phyloP scores from a whole-genome alignment of 2,113 vertebrate genomes.

The Pelmatolapia mariae region DNA sequence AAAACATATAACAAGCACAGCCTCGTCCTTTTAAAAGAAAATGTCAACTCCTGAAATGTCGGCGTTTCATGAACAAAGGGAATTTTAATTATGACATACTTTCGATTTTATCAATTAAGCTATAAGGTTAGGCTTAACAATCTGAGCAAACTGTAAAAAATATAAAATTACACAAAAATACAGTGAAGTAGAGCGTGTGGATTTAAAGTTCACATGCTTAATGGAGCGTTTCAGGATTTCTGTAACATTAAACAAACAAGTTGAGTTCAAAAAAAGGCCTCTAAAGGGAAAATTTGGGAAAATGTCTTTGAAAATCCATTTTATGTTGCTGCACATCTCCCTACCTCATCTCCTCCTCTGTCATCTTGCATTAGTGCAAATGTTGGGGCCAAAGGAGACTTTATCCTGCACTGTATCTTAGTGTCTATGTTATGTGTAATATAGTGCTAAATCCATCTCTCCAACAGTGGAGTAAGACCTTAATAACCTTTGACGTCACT shows the following conservation, averaged over 20 bases:
- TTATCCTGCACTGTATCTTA: not conserved
- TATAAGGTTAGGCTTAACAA: not conserved
- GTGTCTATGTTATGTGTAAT: not conserved
- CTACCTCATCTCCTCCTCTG: not conserved
- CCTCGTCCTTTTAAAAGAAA: not conserved
- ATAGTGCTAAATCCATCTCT: constrained; percentile 3
- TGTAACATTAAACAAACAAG: not conserved
- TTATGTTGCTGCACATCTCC: not conserved
- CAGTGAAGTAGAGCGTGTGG: not conserved
- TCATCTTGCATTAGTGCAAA: not conserved
- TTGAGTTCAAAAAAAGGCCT: not conserved
- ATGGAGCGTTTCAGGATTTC: not conserved
- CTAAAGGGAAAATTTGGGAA: not conserved
- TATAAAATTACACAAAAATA: not conserved
- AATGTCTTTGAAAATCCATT: not conserved
- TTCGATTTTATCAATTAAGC: not conserved
- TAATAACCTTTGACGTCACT: constrained; percentile 14
- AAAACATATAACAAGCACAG: not conserved
- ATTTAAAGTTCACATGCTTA: not conserved
- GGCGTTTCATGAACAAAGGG: not conserved
- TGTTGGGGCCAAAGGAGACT: not conserved
- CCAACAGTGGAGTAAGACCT: not conserved
- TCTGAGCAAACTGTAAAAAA: not conserved
- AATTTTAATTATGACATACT: not conserved
- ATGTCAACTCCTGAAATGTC: not conserved